phyloP scores from a whole-genome alignment of 2,797 vertebrate genomes.

The Poeciliopsis presidionis region DNA sequence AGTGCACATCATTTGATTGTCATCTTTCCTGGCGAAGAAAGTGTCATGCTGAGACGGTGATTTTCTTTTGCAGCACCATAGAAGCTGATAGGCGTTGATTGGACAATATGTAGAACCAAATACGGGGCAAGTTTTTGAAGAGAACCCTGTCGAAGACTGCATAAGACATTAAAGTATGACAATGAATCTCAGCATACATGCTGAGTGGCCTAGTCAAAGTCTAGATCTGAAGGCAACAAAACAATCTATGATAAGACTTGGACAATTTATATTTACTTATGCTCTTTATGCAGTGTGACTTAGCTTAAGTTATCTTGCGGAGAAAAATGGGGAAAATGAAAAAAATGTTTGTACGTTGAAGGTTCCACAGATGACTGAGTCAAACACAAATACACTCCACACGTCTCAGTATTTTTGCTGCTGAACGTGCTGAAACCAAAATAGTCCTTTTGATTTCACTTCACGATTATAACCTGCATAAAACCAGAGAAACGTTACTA shows the following conservation, averaged over 20 bases:
- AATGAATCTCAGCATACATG: background rate
- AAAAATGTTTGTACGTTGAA: background rate
- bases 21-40: background rate
- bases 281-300: background rate
- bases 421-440: background rate
- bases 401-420: background rate
- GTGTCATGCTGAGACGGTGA: background rate
- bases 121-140: background rate
- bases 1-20: background rate
- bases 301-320: background rate
- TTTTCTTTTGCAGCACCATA: background rate
- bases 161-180: background rate
- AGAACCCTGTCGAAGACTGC: background rate
- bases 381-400: background rate
- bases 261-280: background rate
- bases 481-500: slow-evolving; percentile 1
- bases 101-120: background rate
- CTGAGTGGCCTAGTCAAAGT: background rate
- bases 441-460: background rate
- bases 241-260: background rate
- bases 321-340: background rate
- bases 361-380: background rate
- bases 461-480: slow-evolving; percentile 18
- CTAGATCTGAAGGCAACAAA: background rate
- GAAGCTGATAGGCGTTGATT: background rate